A percentile compares a stretch with the other conserved stretches of the same genome.
These are phyloP conservation scores for Esox niger DNA, from an alignment of 2,113 vertebrate genomes.

Conservation along the genomic window DNA sequence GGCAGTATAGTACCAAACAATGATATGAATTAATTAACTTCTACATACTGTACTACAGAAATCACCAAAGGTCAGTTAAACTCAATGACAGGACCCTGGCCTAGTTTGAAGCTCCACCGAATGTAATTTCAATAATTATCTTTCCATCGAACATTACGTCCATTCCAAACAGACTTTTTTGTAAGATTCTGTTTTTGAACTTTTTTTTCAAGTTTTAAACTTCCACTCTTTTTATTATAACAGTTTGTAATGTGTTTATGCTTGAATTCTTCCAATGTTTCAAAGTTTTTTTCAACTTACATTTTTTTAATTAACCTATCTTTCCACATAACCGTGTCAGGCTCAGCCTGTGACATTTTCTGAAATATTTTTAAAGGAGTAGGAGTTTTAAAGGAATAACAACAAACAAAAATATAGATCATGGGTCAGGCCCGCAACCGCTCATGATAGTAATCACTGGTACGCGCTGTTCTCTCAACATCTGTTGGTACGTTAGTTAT, in stretches of 20 bases:
- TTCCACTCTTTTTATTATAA: no score
- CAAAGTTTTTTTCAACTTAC: neutral
- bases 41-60: conserved; percentile 20
- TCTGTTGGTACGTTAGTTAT: neutral
- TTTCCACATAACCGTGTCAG: no score
- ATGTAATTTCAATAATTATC: neutral
- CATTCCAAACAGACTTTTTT: neutral
- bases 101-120: neutral
- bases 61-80: conserved; percentile 38
- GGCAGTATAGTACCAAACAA: conserved; percentile 79
- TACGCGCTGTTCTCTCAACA: neutral
- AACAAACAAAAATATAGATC: no score
- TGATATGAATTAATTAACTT: conserved; percentile 53
- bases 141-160: neutral
- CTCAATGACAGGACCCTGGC: conserved; percentile 20
- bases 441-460: neutral
- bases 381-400: no score
- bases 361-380: neutral
- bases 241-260: no score
- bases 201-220: no score
- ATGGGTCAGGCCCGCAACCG: no score
- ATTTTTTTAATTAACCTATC: neutral
- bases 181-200: no score
- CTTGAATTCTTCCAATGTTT: neutral
- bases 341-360: neutral